phyloP scores from a whole-genome alignment of 2,113 vertebrate genomes.

The Peromyscus californicus region DNA sequence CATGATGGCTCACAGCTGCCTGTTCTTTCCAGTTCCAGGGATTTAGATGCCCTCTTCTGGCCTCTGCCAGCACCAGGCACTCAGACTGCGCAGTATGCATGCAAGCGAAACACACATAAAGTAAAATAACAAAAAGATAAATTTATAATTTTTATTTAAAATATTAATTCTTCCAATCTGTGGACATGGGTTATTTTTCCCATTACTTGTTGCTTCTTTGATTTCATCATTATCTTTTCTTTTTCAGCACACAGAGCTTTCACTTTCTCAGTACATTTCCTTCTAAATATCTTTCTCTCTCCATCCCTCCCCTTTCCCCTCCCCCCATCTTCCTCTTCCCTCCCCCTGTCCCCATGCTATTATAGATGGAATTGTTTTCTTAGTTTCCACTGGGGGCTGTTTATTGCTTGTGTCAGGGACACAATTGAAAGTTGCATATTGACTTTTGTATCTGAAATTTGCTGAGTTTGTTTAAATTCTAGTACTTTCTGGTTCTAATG shows the following conservation, averaged over 20 bases:
- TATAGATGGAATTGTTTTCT: background rate
- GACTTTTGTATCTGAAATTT: background rate
- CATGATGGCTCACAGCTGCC: background rate
- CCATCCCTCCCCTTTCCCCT: background rate
- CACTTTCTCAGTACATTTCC: background rate
- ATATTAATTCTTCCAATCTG: background rate
- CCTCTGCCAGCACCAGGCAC: background rate
- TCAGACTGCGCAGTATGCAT: background rate
- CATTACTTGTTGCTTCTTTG: background rate
- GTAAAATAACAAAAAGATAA: background rate
- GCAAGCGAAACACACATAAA: background rate
- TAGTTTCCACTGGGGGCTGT: background rate
- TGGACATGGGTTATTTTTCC: background rate
- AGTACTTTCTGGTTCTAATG: background rate
- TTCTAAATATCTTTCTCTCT: background rate
- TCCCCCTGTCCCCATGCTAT: background rate
- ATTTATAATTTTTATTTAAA: background rate
- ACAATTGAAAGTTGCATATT: background rate
- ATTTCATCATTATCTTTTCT: background rate
- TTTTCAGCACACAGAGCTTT: background rate
- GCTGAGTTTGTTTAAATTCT: background rate
- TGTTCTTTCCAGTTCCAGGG: background rate
- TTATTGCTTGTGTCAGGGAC: background rate
- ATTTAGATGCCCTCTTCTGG: background rate
- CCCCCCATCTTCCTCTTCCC: fast-evolving